These are phyloP conservation scores for Enteromius argenteus DNA, from an alignment of 2,797 vertebrate species.

Conservation along the genomic window DNA sequence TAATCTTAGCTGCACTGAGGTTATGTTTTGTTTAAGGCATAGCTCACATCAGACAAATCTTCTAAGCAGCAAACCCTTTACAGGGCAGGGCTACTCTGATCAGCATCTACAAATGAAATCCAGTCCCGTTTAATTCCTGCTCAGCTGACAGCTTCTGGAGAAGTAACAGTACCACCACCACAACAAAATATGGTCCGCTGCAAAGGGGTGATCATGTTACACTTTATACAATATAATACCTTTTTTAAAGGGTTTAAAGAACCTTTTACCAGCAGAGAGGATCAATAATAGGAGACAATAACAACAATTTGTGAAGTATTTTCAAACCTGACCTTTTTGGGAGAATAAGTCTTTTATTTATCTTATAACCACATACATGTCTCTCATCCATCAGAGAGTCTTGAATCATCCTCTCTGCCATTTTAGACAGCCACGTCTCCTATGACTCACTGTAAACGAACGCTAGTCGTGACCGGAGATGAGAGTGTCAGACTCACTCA, in stretches of 20 bases:
- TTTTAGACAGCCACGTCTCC: slow-evolving; percentile 1
- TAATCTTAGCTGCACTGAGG: neutral
- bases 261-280: neutral
- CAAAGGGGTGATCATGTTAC: neutral
- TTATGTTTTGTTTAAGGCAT: neutral
- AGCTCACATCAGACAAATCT: neutral
- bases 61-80: neutral
- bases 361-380: slow-evolving; percentile 4
- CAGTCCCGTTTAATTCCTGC: neutral
- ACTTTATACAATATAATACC: neutral
- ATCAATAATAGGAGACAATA: neutral
- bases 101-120: neutral
- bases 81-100: neutral
- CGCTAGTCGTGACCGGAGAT: neutral
- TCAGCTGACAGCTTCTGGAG: neutral
- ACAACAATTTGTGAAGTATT: neutral
- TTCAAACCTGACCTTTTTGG: neutral
- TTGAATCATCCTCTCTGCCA: neutral
- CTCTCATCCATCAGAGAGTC: slow-evolving; percentile 1
- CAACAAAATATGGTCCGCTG: neutral
- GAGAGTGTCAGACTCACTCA: slow-evolving; percentile 12
- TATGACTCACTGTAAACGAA: slow-evolving; percentile 31
- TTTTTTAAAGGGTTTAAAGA: neutral
- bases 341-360: neutral
- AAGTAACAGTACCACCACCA: neutral